phyloP scores from a whole-genome alignment of 2,797 vertebrate genomes.

The Furcifer pardalis region DNA sequence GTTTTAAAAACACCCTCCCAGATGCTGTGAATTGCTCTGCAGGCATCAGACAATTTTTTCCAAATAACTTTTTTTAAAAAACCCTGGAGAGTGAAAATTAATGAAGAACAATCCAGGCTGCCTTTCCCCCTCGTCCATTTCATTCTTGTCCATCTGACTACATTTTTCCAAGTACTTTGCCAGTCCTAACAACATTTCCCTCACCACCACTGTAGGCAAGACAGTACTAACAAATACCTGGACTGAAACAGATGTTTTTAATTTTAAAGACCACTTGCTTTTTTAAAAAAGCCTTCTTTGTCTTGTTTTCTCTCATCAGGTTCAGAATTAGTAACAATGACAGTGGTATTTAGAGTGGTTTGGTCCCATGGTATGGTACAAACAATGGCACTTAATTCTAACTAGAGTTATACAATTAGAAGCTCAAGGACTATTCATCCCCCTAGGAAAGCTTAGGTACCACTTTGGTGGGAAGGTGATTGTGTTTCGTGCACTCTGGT shows the following conservation, averaged over 20 bases:
- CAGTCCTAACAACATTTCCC: slow-evolving; percentile 33
- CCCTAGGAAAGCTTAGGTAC: no score
- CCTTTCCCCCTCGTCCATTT: slow-evolving; percentile 8
- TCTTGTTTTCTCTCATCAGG: slow-evolving; percentile 25
- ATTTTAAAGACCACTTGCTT: slow-evolving; percentile 44
- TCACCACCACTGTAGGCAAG: neutral
- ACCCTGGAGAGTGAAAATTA: neutral
- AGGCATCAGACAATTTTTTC: neutral
- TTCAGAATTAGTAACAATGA: slow-evolving; percentile 22
- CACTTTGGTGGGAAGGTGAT: no score
- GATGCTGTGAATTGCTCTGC: neutral
- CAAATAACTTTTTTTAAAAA: neutral
- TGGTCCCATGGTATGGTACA: slow-evolving; percentile 52
- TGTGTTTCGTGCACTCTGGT: no score
- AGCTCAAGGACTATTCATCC: no score
- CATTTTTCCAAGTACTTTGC: slow-evolving; percentile 35
- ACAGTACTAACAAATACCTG: slow-evolving; percentile 45
- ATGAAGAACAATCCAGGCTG: neutral
- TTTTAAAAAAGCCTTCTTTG: slow-evolving; percentile 24
- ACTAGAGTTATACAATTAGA: neutral
- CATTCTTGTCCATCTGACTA: neutral
- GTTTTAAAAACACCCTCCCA: neutral
- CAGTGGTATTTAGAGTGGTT: slow-evolving; percentile 46
- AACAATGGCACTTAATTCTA: slow-evolving; percentile 53
- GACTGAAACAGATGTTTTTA: slow-evolving; percentile 57